Conservation (phyloP, 2,113 vertebrate genomes). For the Paradoxurus hermaphroditus region DNA sequence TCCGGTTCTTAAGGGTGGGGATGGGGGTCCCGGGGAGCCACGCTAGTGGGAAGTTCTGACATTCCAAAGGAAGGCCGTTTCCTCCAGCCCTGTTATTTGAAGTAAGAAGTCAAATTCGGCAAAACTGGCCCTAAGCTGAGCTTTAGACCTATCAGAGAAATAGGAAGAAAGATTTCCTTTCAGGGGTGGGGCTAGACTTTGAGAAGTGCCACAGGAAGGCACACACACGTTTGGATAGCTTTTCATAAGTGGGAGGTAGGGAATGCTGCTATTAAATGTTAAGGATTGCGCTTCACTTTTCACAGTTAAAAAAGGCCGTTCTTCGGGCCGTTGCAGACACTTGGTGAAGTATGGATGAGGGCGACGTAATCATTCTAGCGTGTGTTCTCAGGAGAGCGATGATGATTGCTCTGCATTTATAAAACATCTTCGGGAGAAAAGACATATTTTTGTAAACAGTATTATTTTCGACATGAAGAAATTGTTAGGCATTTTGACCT, state of each 20-base stretch:
- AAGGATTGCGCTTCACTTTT: background rate
- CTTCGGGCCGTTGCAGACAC: background rate
- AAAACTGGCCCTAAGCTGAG: background rate
- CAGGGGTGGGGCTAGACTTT: background rate
- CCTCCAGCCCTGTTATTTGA: background rate
- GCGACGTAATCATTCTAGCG: background rate
- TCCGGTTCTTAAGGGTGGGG: background rate
- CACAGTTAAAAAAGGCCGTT: background rate
- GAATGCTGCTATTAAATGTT: background rate
- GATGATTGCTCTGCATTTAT: background rate
- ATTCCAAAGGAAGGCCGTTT: background rate
- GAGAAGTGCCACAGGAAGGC: background rate
- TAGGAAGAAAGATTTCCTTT: constrained; percentile 11
- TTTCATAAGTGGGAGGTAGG: background rate
- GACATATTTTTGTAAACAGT: background rate
- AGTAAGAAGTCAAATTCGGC: background rate
- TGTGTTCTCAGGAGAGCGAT: background rate
- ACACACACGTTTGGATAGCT: background rate
- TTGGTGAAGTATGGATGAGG: background rate
- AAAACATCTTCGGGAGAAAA: background rate
- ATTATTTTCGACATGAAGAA: background rate
- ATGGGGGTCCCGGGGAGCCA: background rate
- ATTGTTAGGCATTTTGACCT: background rate
- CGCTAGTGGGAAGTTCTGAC: background rate
- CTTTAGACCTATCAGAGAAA: background rate